phyloP scores from a whole-genome alignment of 2,113 vertebrate genomes.

The Catagonus wagneri region DNA sequence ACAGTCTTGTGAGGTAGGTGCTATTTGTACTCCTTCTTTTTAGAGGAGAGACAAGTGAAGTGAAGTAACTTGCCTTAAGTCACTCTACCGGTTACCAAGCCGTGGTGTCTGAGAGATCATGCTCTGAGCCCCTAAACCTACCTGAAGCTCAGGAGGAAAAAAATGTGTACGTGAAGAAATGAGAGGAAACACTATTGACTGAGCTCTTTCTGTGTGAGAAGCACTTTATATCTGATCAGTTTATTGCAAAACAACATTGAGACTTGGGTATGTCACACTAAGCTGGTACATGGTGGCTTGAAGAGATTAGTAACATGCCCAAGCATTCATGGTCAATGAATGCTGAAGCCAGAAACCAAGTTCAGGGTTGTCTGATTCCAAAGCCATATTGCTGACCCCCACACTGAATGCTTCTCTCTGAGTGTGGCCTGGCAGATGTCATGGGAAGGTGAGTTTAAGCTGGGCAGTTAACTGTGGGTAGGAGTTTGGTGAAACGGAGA shows the following conservation, averaged over 20 bases:
- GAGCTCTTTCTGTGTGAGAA: not conserved
- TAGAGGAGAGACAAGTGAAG: not conserved
- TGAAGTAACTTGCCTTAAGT: not conserved
- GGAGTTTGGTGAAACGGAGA: not conserved
- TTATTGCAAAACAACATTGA: not conserved
- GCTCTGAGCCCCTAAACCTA: not conserved
- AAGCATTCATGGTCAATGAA: not conserved
- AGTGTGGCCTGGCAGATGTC: not conserved
- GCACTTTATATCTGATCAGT: not conserved
- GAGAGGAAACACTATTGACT: not conserved
- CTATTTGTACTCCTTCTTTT: not conserved
- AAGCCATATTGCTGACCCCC: not conserved
- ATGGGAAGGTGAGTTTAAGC: not conserved
- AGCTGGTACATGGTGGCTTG: fast-evolving
- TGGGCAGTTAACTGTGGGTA: not conserved
- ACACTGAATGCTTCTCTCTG: not conserved
- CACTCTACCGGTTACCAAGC: not conserved
- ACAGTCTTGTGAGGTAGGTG: not conserved
- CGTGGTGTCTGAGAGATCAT: not conserved
- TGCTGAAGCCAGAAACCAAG: not conserved
- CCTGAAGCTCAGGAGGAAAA: not conserved
- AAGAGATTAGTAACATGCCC: not conserved
- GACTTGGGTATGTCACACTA: not conserved
- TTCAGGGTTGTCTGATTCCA: not conserved
- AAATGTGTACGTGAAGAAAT: not conserved